Base-by-base conservation (phyloP, 2,888 invertebrate genomes). In the Muschampia plurimacula region DNA sequence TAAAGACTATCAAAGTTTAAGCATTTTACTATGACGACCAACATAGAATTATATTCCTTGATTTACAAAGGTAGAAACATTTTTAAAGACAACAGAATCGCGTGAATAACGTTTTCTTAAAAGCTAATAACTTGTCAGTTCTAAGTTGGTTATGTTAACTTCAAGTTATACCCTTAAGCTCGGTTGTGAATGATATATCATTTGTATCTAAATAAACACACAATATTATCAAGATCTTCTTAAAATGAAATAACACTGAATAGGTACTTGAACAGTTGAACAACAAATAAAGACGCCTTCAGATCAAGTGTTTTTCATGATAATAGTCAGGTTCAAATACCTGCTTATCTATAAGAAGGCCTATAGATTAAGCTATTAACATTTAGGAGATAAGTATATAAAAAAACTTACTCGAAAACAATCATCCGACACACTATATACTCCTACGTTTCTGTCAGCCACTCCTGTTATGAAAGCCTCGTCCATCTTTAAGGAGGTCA, bases 341-440 rank as follows among this genome's bases (percentile, higher is more conserved):
- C 1, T 13, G 15, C 39, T 39, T 49, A 69, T 52, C 69, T 52
- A 49, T 9, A 32, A 65, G 12, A 44, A 57, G 12, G 5, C 32
- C 32, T 52, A 15, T 8, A 22, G 22, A 55, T 22, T 1, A 13
- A 15, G 52, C 2, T 55, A 22, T 22, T 22, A 55, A 22, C 1
- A 22, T 55, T 1, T 9, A 22, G 15, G 9, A 8, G 8, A 7
- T 2, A 15, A 15, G 15, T 8, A 8, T 46, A n/a, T 49, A 22
- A 55, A 55, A 57, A 57, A 57, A 36, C 95, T 95, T 87, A 97
- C 97, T 87, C 95, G 92, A 82, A 96, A 95, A 82, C 97, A 97
- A 81, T 97, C 96, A 71, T 96, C 95, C 22, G 96, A 96, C 0
- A 97, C 95, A 32, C 95, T 92, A 82, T 97, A 97, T 5, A 97